phyloP scores from a whole-genome alignment of 2,888 invertebrate genomes.

The Lasioglossum lativentre region DNA sequence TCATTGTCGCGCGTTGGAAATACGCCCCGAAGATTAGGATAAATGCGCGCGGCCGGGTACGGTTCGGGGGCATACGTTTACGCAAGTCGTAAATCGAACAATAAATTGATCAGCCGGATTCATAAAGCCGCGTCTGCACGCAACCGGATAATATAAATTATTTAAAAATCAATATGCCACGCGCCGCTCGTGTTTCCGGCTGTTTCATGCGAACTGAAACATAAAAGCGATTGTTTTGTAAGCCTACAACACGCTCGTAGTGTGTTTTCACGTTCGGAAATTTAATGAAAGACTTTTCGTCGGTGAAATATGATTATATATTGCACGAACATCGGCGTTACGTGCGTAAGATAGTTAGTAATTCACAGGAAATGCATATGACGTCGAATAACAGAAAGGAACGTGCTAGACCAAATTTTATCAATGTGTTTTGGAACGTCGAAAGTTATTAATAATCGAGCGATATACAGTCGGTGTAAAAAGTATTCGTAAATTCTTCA shows the following conservation, averaged over 20 bases:
- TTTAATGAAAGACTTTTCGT: neutral
- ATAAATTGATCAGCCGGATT: conserved; percentile 74
- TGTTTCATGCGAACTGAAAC: conserved; percentile 12
- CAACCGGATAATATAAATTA: conserved; percentile 31
- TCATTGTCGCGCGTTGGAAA: conserved; percentile 52
- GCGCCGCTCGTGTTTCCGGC: conserved; percentile 5
- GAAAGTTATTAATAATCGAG: no score
- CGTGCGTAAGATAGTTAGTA: no score
- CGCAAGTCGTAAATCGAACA: conserved; percentile 76
- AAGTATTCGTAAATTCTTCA: no score
- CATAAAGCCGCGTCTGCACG: conserved; percentile 53
- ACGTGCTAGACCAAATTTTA: neutral
- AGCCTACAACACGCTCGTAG: conserved; percentile 21
- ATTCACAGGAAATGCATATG: neutral
- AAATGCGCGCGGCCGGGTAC: conserved; percentile 64
- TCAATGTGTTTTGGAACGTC: no score
- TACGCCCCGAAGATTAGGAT: conserved; percentile 74
- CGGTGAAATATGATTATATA: neutral
- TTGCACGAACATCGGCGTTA: neutral
- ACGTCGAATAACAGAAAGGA: neutral
- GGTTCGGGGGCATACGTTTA: conserved; percentile 64
- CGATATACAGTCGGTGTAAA: no score
- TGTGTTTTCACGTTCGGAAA: conserved; percentile 8
- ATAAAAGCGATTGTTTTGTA: conserved; percentile 10
- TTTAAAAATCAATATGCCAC: conserved; percentile 35